These are phyloP conservation scores for Caenorhabditis virilis DNA, from an alignment of 2,888 invertebrate species.

Conservation along the genomic window DNA sequence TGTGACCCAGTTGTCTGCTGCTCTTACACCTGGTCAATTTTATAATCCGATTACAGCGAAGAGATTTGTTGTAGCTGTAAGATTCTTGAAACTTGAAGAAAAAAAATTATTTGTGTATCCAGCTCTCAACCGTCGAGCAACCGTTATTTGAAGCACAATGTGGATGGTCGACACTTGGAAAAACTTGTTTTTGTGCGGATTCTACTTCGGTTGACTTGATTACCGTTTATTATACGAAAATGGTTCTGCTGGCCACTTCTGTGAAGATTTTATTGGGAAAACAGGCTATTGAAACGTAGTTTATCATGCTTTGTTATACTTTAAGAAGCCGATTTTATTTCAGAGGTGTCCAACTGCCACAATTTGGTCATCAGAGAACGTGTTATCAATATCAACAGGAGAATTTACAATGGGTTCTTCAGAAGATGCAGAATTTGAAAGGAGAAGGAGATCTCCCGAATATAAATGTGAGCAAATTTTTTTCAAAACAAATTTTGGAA, in stretches of 20 bases:
- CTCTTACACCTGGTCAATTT: conserved; percentile 11
- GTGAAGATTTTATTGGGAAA: conserved; percentile 15
- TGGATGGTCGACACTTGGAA: conserved; percentile 27
- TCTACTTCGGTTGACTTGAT: conserved; percentile 30
- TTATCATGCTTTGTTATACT: neutral
- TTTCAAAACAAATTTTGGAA: conserved; percentile 2
- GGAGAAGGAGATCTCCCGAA: conserved; percentile 10
- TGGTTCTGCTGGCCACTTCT: conserved; percentile 7
- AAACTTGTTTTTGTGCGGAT: conserved; percentile 34
- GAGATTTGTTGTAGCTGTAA: conserved; percentile 17
- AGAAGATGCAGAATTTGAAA: conserved; percentile 4
- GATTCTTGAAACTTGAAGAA: conserved; percentile 4
- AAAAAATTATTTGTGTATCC: neutral
- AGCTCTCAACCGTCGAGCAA: conserved; percentile 14
- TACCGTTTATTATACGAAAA: conserved; percentile 13
- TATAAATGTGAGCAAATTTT: conserved; percentile 7
- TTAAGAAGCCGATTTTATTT: neutral
- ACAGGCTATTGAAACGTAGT: conserved; percentile 20
- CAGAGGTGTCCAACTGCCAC: conserved; percentile 28
- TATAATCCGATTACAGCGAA: conserved; percentile 24
- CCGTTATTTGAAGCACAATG: conserved; percentile 10
- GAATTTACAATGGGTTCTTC: conserved; percentile 16
- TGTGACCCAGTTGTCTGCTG: conserved; percentile 9
- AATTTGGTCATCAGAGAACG: conserved; percentile 11
- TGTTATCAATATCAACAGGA: conserved; percentile 20